These are phyloP conservation scores for Leptinotarsa juncta DNA, from an alignment of 2,888 invertebrate species.

Conservation along the genomic window DNA sequence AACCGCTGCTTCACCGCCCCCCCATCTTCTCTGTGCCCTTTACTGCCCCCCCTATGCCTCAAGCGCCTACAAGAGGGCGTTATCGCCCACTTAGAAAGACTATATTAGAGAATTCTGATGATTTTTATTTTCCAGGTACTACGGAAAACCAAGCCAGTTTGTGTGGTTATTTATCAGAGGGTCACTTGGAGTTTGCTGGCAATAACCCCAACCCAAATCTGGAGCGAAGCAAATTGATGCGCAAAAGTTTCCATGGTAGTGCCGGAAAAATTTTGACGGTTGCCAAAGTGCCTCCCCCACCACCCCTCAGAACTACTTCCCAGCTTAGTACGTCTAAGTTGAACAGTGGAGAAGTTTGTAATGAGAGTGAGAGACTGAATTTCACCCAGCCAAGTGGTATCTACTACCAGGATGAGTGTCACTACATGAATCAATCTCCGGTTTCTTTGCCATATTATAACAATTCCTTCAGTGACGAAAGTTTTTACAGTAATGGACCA, in stretches of 20 bases:
- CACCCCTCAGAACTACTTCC: conserved; percentile 87
- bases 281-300: conserved; percentile 87
- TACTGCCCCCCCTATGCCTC: too few relatives aligned
- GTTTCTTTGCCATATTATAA: conserved; percentile 57
- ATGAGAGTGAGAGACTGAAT: conserved; percentile 59
- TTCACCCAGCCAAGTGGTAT: background rate
- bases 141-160: conserved; percentile 68
- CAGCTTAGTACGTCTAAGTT: conserved; percentile 79
- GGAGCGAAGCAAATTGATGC: conserved; percentile 87
- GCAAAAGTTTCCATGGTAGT: conserved; percentile 89
- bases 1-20: too few relatives aligned
- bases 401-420: conserved; percentile 22
- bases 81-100: too few relatives aligned
- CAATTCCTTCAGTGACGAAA: conserved; percentile 50
- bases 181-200: conserved; percentile 82
- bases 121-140: conserved; percentile 32
- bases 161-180: conserved; percentile 88
- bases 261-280: conserved; percentile 84
- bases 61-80: too few relatives aligned
- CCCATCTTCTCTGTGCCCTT: too few relatives aligned
- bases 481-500: conserved; percentile 46
- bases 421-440: conserved; percentile 46
- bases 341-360: conserved; percentile 68
- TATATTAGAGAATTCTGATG: background rate
- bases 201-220: conserved; percentile 81